Conservation (phyloP, 2,888 invertebrate genomes). For the Gnatocerus cornutus region DNA sequence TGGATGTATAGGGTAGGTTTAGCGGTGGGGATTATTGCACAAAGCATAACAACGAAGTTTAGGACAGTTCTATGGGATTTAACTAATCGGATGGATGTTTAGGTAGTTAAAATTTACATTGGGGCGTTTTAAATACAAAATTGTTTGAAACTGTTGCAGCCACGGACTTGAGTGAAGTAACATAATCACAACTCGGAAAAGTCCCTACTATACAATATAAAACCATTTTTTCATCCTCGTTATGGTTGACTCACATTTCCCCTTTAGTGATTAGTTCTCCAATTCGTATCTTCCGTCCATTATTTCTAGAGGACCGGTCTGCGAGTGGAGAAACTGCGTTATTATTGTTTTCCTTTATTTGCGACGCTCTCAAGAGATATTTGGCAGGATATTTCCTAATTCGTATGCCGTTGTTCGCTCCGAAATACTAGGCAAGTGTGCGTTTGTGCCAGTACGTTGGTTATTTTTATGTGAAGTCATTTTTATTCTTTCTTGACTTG, state of each 20-base stretch:
- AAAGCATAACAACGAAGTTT: neutral
- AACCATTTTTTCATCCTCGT: no score
- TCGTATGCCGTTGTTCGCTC: constrained; percentile 57
- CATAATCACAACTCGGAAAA: no score
- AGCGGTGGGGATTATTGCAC: neutral
- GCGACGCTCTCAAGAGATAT: constrained; percentile 54
- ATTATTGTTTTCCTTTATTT: constrained; percentile 56
- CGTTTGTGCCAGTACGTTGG: constrained; percentile 57
- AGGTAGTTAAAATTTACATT: neutral
- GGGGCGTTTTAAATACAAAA: no score
- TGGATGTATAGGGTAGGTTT: neutral
- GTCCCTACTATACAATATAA: no score
- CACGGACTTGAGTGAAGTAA: no score
- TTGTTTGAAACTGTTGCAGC: no score
- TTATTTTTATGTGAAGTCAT: constrained; percentile 63
- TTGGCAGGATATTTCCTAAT: constrained; percentile 57
- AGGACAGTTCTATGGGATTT: no score
- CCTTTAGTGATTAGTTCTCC: constrained; percentile 19
- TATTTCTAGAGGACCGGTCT: constrained; percentile 25
- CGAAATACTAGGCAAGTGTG: constrained; percentile 57
- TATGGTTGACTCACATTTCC: no score
- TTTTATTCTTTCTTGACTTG: constrained; percentile 62
- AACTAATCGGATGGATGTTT: no score
- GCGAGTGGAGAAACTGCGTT: constrained; percentile 48
- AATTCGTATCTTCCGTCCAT: constrained; percentile 20